phyloP scores from a whole-genome alignment of 1,140 invertebrate species.

The Cyclargus thomasi region DNA sequence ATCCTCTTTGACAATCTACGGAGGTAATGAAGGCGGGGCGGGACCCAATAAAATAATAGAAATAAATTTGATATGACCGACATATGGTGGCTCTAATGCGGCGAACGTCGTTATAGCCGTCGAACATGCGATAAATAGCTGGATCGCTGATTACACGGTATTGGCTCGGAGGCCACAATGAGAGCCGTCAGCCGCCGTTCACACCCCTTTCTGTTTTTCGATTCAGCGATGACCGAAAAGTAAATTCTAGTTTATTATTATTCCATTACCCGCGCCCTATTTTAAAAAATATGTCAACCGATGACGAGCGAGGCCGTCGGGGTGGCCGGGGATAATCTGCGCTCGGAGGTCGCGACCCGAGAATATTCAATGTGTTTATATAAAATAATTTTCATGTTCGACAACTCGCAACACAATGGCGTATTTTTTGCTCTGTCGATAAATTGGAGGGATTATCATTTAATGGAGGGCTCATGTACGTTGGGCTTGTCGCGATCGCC shows the following conservation, averaged over 20 bases:
- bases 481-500: constrained; percentile 65
- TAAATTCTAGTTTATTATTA: constrained; percentile 75
- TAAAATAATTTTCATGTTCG: constrained; percentile 74
- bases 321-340: constrained; percentile 49
- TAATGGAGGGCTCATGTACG: constrained; percentile 73
- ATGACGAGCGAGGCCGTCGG: constrained; percentile 62
- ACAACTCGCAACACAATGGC: constrained; percentile 68
- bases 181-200: constrained; percentile 62
- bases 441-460: constrained; percentile 74
- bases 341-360: constrained; percentile 54
- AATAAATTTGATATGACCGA: constrained; percentile 75
- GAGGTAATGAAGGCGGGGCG: constrained; percentile 70
- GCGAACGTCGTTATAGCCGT: constrained; percentile 71
- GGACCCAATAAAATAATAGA: constrained; percentile 74
- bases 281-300: constrained; percentile 73
- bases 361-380: constrained; percentile 74
- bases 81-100: constrained; percentile 70
- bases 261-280: constrained; percentile 70
- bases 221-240: constrained; percentile 72
- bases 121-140: constrained; percentile 74
- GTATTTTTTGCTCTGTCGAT: constrained; percentile 70
- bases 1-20: constrained; percentile 70
- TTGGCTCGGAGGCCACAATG: constrained; percentile 67
- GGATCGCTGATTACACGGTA: constrained; percentile 70
- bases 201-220: constrained; percentile 69